Evolutionary conservation across 2,113 vertebrate genomes (phyloP).

Genomic region (Beaufortia kweichowensis): DNA sequence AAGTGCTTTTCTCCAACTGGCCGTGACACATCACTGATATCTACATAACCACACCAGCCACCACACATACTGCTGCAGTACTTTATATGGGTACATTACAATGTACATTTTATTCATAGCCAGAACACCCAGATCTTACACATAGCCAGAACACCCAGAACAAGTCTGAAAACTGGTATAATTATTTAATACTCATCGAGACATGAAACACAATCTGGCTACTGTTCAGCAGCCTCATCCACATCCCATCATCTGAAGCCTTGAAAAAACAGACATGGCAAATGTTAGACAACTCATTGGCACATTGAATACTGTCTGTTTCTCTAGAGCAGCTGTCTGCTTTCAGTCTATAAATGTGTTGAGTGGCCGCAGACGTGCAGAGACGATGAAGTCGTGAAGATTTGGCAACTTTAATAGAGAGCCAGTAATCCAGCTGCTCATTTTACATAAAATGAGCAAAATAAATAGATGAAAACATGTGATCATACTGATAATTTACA

Average conservation of each 20-base stretch:
- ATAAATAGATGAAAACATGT: too few species aligned
- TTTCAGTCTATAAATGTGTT: slow-evolving; percentile 25
- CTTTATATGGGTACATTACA: slow-evolving; percentile 1
- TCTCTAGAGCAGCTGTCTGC: slow-evolving; percentile 1
- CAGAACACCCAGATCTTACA: too few species aligned
- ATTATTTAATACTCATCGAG: neutral
- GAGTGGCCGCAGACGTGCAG: neutral
- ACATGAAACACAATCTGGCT: neutral
- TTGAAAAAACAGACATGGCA: slow-evolving; percentile 20
- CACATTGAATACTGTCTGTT: slow-evolving; percentile 18
- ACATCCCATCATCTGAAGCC: slow-evolving; percentile 19
- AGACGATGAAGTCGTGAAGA: neutral
- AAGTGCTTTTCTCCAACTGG: neutral
- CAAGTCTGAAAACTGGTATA: neutral
- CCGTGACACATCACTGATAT: neutral
- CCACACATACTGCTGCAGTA: neutral
- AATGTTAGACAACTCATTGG: slow-evolving; percentile 11
- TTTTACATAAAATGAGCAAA: neutral
- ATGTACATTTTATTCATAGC: too few species aligned
- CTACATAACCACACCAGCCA: slow-evolving; percentile 7
- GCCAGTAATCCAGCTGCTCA: neutral
- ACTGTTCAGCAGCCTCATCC: neutral
- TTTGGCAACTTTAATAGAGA: neutral
- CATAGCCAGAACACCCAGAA: neutral
- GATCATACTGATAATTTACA: too few species aligned